Percentiles rank a stretch among this genome's conserved stretches.
These are phyloP conservation scores for Ophioderma brevispina DNA, from an alignment of 35 echinoderm and acorn worm species.

Conservation along the genomic window DNA sequence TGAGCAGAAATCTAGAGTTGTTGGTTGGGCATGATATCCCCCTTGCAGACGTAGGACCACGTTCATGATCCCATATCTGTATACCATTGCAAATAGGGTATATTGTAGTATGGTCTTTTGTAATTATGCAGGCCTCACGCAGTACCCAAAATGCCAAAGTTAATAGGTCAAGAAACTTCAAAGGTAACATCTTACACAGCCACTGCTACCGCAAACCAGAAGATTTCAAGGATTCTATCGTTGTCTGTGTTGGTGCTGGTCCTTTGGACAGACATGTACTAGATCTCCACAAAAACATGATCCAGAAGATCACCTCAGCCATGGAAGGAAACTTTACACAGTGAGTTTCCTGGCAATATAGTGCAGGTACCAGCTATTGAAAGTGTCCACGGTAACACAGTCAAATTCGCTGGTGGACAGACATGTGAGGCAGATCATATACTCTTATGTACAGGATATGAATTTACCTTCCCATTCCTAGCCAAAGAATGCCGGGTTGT, in stretches of 20 bases:
- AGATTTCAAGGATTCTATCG: constrained; percentile 54
- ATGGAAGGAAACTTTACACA: constrained; percentile 23
- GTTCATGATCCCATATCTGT: no score
- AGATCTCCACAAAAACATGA: constrained; percentile 51
- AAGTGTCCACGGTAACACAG: constrained; percentile 10
- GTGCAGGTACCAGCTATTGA: constrained; percentile 39
- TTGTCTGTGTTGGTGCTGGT: constrained; percentile 79
- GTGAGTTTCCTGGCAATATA: constrained; percentile 53
- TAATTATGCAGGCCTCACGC: constrained; percentile 62
- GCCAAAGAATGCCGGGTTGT: constrained; percentile 53
- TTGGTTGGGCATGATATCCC: no score
- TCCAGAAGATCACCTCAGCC: constrained; percentile 70
- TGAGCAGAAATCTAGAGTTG: no score
- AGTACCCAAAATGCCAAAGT: constrained; percentile 60
- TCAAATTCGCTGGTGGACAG: constrained; percentile 53
- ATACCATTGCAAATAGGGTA: no score
- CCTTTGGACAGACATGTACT: constrained; percentile 65
- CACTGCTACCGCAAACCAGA: constrained; percentile 77
- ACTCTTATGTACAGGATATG: constrained; percentile 84
- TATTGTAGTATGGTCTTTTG: no score
- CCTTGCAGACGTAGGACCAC: no score
- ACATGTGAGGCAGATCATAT: constrained; percentile 53
- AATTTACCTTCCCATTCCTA: constrained; percentile 77
- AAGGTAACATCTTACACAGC: constrained; percentile 69
- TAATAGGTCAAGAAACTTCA: constrained; percentile 69